Evolutionary conservation across 2,888 invertebrate genomes (phyloP).

Genomic region (Drosophila borborema): DNA sequence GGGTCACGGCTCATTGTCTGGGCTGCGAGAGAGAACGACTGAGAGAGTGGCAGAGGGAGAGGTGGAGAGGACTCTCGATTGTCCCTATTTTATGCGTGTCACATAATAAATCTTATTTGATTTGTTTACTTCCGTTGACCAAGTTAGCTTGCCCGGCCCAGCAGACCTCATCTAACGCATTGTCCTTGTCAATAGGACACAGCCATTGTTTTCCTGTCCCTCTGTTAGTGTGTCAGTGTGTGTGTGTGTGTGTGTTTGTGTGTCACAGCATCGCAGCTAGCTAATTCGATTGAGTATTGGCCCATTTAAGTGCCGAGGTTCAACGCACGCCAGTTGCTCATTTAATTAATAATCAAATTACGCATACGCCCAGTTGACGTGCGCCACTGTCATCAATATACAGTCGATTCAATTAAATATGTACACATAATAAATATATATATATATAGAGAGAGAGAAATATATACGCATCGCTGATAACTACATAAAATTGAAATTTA

Average conservation of each 20-base stretch:
- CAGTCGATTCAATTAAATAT: slow-evolving; percentile 43
- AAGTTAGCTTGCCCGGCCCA: slow-evolving; percentile 18
- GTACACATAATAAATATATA: slow-evolving; percentile 8
- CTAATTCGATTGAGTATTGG: slow-evolving; percentile 75
- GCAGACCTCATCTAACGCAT: slow-evolving; percentile 29
- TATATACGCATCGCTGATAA: background rate
- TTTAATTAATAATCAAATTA: slow-evolving; percentile 81
- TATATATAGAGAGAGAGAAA: background rate
- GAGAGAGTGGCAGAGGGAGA: background rate
- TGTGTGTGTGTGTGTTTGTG: slow-evolving; percentile 16
- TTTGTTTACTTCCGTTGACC: slow-evolving; percentile 75
- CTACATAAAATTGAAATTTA: background rate
- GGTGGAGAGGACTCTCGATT: slow-evolving; percentile 24
- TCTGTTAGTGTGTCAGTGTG: background rate
- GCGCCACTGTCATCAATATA: slow-evolving; percentile 27
- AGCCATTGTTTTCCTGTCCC: slow-evolving; percentile 55
- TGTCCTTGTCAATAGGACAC: slow-evolving; percentile 55
- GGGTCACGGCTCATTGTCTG: slow-evolving; percentile 60
- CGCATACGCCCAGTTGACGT: slow-evolving; percentile 74
- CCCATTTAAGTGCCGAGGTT: slow-evolving; percentile 64
- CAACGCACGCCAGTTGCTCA: slow-evolving; percentile 48
- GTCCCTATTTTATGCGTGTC: slow-evolving; percentile 77
- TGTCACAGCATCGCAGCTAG: slow-evolving; percentile 28
- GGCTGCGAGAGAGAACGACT: background rate
- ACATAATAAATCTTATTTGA: slow-evolving; percentile 81